Conservation (phyloP, 2,113 vertebrate genomes). For the Lota lota region DNA sequence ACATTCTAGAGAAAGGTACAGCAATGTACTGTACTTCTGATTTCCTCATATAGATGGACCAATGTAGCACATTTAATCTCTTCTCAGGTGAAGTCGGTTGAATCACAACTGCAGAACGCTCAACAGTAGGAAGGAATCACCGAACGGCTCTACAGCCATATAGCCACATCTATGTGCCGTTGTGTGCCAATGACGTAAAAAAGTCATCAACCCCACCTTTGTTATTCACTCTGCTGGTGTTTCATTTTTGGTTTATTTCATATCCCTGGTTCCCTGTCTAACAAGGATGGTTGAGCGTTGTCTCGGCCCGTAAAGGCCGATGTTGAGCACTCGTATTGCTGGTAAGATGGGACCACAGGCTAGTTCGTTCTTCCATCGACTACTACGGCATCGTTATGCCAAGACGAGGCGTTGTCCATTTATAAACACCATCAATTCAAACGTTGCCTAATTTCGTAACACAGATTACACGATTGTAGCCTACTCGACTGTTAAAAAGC, state of each 20-base stretch:
- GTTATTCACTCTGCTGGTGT: constrained; percentile 67
- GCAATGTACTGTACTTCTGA: constrained; percentile 27
- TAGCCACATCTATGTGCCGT: no score
- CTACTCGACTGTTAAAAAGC: no score
- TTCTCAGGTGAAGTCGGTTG: constrained; percentile 42
- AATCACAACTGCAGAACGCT: constrained; percentile 59
- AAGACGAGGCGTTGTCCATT: constrained; percentile 22
- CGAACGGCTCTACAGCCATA: constrained; percentile 42
- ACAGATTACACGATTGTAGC: no score
- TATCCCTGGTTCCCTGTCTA: constrained; percentile 43
- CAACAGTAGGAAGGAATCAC: constrained; percentile 29
- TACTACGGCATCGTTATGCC: constrained; percentile 34
- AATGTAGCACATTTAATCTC: constrained; percentile 53
- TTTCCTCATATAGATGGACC: constrained; percentile 50
- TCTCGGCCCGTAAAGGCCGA: background rate
- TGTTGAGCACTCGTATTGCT: constrained; percentile 57
- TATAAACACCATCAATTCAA: background rate
- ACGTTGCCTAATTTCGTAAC: background rate
- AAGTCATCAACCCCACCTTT: constrained; percentile 48
- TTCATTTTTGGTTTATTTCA: constrained; percentile 62
- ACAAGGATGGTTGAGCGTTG: background rate
- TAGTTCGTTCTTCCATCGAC: constrained; percentile 21
- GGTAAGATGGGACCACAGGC: constrained; percentile 27
- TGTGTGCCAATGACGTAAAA: constrained; percentile 9
- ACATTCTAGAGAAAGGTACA: constrained; percentile 71